phyloP scores from a whole-genome alignment of 1,140 invertebrate genomes.

The Myzus persicae region DNA sequence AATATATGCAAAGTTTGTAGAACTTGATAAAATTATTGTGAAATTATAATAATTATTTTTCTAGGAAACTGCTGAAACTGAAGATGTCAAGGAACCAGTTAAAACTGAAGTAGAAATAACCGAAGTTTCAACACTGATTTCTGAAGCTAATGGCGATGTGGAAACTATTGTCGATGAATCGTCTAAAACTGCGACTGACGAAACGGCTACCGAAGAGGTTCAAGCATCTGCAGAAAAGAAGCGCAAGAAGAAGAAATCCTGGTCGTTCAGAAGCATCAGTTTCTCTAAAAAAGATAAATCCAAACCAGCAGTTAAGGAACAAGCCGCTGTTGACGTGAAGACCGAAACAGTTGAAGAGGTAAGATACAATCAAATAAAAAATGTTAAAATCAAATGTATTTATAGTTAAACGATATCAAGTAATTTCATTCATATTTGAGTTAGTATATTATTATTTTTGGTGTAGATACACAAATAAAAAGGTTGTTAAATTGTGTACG shows the following conservation, averaged over 20 bases:
- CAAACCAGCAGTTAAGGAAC: conserved; percentile 68
- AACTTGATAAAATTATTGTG: background rate
- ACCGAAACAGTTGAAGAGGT: conserved; percentile 44
- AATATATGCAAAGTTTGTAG: too few relatives aligned
- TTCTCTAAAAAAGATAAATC: conserved; percentile 85
- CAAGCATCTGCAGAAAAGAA: conserved; percentile 71
- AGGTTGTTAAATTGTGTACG: too few relatives aligned
- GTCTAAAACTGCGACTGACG: background rate
- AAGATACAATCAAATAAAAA: background rate
- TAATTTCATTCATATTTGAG: background rate
- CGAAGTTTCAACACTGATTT: background rate
- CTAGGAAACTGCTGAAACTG: conserved; percentile 31
- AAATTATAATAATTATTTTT: background rate
- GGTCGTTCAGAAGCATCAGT: conserved; percentile 84
- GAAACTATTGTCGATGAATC: conserved; percentile 35
- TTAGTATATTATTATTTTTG: too few relatives aligned
- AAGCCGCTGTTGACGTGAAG: conserved; percentile 15
- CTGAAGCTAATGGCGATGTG: conserved; percentile 44
- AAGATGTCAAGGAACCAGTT: conserved; percentile 19
- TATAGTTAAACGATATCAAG: background rate
- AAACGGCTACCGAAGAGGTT: background rate
- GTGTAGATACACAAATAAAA: too few relatives aligned
- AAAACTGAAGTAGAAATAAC: conserved; percentile 18
- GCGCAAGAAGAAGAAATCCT: conserved; percentile 85
- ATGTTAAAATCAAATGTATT: background rate